Conservation (phyloP, 2,113 vertebrate genomes). For the Heterotis niloticus region DNA sequence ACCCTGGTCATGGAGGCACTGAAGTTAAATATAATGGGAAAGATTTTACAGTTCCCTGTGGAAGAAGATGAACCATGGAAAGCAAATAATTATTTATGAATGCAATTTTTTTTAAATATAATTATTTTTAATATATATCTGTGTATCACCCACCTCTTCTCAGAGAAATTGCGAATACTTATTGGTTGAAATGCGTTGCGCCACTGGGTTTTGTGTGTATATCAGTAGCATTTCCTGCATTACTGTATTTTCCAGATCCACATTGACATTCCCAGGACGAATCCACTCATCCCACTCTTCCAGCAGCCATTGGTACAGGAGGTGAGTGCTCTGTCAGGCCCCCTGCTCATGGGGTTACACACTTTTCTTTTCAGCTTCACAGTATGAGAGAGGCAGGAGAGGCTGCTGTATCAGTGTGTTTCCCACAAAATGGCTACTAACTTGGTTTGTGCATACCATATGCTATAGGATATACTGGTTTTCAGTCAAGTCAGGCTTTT, state of each 20-base stretch:
- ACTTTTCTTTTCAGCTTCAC: background rate
- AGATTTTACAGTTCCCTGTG: background rate
- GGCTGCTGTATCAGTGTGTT: background rate
- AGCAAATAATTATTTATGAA: too few species aligned
- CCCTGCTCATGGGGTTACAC: background rate
- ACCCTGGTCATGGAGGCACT: too few species aligned
- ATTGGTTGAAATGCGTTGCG: too few species aligned
- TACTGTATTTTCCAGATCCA: conserved; percentile 78
- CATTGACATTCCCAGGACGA: conserved; percentile 97
- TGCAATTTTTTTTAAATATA: too few species aligned
- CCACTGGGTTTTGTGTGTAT: too few species aligned
- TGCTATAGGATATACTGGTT: background rate
- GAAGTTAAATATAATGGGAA: too few species aligned
- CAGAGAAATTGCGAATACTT: too few species aligned
- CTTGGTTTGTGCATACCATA: background rate
- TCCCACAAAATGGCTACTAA: background rate
- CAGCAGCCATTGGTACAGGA: conserved; percentile 94
- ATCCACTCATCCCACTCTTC: conserved; percentile 95
- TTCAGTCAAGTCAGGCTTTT: background rate
- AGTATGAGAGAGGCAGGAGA: background rate
- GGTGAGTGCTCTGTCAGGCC: conserved; percentile 65
- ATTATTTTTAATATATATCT: too few species aligned
- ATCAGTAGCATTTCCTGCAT: conserved; percentile 5
- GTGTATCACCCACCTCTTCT: background rate
- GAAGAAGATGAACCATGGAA: too few species aligned